Base-by-base conservation (phyloP, 2,888 invertebrate genomes). In the Venusia cambrica region DNA sequence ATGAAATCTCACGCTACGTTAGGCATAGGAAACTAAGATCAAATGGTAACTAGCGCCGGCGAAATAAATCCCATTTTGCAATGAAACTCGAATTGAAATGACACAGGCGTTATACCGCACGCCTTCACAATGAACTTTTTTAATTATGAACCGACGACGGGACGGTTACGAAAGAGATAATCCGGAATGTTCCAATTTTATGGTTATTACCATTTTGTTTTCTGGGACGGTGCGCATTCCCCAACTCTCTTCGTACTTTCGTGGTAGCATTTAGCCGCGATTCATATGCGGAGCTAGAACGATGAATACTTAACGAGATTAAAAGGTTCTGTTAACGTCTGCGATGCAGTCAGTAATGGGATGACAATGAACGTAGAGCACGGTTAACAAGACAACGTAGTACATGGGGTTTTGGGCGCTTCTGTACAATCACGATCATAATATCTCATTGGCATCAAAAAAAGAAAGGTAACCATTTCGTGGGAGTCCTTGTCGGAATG, bases 101-200 rank as follows among this genome's bases (percentile, higher is more conserved):
- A 29, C 7, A 38, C 12, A 29, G 24, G 17, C 6, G 18, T 21
- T 39, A 21, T 14, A 18, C 29, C 30, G 37, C 34, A 34, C 39
- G 44, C 48, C 45, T 45, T 45, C 38, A 40, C 41, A 48, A 45
- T 46, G 46, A 50, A 52, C 50, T 52, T 52, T 52, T 52, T 52
- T 52, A 48, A 52, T 52, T 52, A 50, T 45, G 44, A 45, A 44
- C 32, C 39, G 45, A 34, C 39, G 45, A 34, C 44, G 38, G 35
- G 40, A 38, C 40, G 45, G 38, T 42, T 38, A 34, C 40, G 21
- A 33, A 45, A 44, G 45, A 45, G 53, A 53, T 48, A 44, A 48
- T 48, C 48, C 46, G 39, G 38, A 47, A 51, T 38, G 48, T 41
- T 42, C 51, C 48, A 51, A 51, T 51, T 51, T 45, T 44, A 51